Evolutionary conservation across 1,140 invertebrate species (phyloP).

Genomic region (Popillia japonica): DNA sequence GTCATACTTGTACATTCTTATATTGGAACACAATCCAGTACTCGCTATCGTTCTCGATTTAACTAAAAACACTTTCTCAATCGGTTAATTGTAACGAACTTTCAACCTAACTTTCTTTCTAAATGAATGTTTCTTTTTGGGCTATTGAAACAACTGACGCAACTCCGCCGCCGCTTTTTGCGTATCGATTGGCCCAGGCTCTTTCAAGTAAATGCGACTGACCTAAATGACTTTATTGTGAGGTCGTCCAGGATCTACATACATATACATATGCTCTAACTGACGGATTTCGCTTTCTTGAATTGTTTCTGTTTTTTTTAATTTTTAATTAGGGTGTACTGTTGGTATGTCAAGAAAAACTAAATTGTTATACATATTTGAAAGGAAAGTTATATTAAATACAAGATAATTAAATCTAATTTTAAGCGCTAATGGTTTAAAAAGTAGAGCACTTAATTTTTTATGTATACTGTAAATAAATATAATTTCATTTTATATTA

Average conservation of each 20-base stretch:
- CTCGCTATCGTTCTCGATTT: slow-evolving; percentile 2
- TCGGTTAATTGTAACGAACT: slow-evolving; percentile 19
- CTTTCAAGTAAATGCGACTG: slow-evolving; percentile 9
- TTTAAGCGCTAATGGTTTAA: no score
- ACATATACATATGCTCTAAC: neutral
- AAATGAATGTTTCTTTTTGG: neutral
- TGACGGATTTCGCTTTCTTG: neutral
- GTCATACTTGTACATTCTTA: neutral
- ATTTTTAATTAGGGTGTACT: neutral
- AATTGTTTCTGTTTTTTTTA: neutral
- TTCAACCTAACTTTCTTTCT: slow-evolving; percentile 10
- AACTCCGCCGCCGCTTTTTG: neutral
- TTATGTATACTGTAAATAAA: no score
- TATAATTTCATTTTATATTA: no score
- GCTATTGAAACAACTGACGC: neutral
- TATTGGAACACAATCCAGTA: neutral
- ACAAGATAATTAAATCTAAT: no score
- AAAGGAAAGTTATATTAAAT: neutral
- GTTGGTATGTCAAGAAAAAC: neutral
- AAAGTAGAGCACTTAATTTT: no score
- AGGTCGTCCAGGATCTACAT: neutral
- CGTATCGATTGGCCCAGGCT: slow-evolving; percentile 10
- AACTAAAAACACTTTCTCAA: slow-evolving; percentile 9
- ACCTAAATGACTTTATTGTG: slow-evolving; percentile 23
- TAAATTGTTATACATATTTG: neutral